Percentiles rank a stretch among this genome's conserved stretches.
These are phyloP conservation scores for Nemurella pictetii DNA, from an alignment of 2,888 invertebrate genomes.

Conservation along the genomic window DNA sequence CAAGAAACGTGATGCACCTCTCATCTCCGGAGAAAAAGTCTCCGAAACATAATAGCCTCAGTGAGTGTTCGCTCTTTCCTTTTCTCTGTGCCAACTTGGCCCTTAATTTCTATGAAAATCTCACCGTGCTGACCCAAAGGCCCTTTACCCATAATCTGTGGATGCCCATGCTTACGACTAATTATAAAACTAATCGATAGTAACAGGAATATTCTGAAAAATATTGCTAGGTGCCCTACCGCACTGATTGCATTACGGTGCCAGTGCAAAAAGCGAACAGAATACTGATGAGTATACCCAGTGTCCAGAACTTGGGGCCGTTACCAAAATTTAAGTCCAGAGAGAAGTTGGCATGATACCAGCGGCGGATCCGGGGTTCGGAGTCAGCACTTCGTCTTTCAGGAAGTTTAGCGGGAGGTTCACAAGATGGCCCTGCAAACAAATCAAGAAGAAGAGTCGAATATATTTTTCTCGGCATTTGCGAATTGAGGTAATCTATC, in stretches of 20 bases:
- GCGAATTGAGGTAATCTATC: no score
- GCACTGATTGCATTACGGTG: not conserved
- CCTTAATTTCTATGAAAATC: no score
- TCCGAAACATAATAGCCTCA: no score
- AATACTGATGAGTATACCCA: not conserved
- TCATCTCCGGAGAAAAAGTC: no score
- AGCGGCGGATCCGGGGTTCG: conserved; percentile 81
- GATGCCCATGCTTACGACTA: no score
- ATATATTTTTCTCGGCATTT: not conserved
- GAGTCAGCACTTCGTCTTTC: conserved; percentile 81
- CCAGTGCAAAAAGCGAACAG: not conserved
- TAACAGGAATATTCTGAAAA: no score
- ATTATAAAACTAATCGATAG: no score
- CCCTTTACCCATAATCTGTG: no score
- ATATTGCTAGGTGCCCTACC: not conserved
- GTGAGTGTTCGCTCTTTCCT: no score
- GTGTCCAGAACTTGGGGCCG: not conserved
- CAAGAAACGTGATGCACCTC: no score
- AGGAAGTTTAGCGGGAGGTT: conserved; percentile 88
- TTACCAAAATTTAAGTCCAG: conserved; percentile 69
- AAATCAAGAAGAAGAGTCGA: not conserved
- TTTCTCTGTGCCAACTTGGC: no score
- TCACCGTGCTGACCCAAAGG: no score
- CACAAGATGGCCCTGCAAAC: conserved; percentile 78
- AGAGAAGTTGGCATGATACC: conserved; percentile 89